Percentiles rank a stretch among this genome's conserved stretches.
Conservation (phyloP, 2,888 invertebrate genomes). For the Julus scanicus region DNA sequence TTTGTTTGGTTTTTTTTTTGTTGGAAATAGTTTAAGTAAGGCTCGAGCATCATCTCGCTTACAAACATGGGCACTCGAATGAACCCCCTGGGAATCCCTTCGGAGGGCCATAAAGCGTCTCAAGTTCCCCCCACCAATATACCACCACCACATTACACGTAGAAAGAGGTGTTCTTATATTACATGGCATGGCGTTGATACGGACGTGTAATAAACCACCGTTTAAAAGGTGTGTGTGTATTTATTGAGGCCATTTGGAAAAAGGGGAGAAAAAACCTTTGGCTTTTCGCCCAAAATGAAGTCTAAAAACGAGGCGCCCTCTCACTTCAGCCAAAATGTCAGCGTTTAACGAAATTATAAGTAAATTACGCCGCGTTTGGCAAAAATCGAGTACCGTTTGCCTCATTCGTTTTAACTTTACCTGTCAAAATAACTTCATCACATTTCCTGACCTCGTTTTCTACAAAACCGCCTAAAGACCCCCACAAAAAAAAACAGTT, state of each 20-base stretch:
- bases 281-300: neutral
- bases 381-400: neutral
- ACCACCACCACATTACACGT: neutral
- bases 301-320: neutral
- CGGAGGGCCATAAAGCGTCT: conserved; percentile 17
- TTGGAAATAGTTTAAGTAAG: neutral
- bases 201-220: too few species aligned
- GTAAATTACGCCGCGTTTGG: neutral
- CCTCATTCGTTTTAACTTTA: neutral
- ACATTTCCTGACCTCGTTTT: conserved; percentile 22
- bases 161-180: neutral
- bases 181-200: neutral
- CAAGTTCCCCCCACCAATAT: neutral
- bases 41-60: neutral
- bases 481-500: neutral
- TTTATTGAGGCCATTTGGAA: too few species aligned
- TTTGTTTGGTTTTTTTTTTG: neutral
- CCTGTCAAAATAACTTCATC: conserved; percentile 28
- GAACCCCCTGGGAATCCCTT: conserved; percentile 4
- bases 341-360: conserved; percentile 24
- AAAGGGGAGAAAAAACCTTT: neutral
- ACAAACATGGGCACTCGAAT: neutral
- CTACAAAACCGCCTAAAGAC: too few species aligned
- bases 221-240: too few species aligned
- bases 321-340: neutral